Evolutionary conservation across 1,140 invertebrate species (phyloP).

Genomic region (Elysia chlorotica): DNA sequence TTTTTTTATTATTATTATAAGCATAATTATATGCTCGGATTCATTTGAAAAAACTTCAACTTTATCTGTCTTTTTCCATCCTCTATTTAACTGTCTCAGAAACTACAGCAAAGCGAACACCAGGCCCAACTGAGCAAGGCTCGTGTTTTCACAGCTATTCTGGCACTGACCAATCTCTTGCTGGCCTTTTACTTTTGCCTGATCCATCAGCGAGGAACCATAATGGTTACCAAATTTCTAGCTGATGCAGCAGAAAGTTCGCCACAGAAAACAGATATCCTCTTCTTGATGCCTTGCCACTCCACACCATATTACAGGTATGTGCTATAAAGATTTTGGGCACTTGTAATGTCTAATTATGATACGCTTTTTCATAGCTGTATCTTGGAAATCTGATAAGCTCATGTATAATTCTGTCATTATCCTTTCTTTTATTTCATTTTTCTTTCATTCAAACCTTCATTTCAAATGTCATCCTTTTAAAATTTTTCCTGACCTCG

Average conservation of each 20-base stretch:
- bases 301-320: conserved; percentile 82
- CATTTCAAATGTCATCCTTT: not conserved
- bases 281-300: conserved; percentile 95
- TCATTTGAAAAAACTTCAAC: no score
- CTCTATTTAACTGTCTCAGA: no score
- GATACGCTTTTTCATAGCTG: not conserved
- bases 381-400: not conserved
- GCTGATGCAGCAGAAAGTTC: conserved; percentile 46
- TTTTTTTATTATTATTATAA: no score
- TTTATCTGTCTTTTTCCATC: no score
- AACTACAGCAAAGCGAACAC: no score
- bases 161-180: conserved; percentile 59
- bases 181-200: conserved; percentile 72
- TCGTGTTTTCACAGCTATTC: conserved; percentile 39
- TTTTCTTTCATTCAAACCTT: not conserved
- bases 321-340: no score
- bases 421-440: not conserved
- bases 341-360: not conserved
- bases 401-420: not conserved
- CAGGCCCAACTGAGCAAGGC: conserved; percentile 41
- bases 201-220: conserved; percentile 81
- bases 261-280: conserved; percentile 65
- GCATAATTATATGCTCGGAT: no score
- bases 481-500: no score
- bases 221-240: conserved; percentile 76